Percentiles rank a stretch among this genome's conserved stretches.
Conservation (phyloP, 1,140 invertebrate genomes). For the Zaprionus ghesquierei region DNA sequence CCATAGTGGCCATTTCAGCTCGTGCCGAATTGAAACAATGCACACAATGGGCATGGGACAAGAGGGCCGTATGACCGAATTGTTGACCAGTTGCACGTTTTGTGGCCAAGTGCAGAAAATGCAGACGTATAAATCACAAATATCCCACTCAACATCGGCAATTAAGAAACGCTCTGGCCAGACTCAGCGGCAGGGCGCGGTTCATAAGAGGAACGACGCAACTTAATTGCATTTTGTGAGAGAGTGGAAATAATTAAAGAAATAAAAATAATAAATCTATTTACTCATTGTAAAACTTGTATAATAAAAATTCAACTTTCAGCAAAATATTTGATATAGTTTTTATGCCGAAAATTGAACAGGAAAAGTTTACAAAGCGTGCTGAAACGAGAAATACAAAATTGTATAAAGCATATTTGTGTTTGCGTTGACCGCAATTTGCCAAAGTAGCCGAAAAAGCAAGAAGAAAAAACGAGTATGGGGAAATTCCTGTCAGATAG, state of each 20-base stretch:
- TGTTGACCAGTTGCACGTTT: conserved; percentile 14
- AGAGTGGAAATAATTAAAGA: conserved; percentile 14
- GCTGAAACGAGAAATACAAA: neutral
- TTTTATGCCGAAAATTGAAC: conserved; percentile 2
- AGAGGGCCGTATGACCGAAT: conserved; percentile 12
- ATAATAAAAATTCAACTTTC: neutral
- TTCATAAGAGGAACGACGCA: neutral
- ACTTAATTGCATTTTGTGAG: conserved; percentile 24
- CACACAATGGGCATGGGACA: conserved; percentile 17
- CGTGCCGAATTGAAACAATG: conserved; percentile 28
- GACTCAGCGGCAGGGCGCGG: too few species aligned
- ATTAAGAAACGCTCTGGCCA: conserved; percentile 46
- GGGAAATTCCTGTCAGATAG: conserved; percentile 10
- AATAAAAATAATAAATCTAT: conserved; percentile 24
- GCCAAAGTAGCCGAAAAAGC: conserved; percentile 21
- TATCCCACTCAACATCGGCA: conserved; percentile 48
- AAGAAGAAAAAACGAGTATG: neutral
- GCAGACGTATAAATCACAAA: conserved; percentile 36
- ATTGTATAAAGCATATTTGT: conserved; percentile 9
- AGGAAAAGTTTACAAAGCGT: conserved; percentile 16
- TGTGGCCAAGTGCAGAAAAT: conserved; percentile 16
- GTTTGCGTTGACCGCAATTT: conserved; percentile 46
- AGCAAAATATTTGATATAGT: conserved; percentile 12
- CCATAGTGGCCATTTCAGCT: conserved; percentile 10
- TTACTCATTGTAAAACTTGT: conserved; percentile 1